phyloP scores from a whole-genome alignment of 2,113 vertebrate species.

The Laticauda laticaudata region DNA sequence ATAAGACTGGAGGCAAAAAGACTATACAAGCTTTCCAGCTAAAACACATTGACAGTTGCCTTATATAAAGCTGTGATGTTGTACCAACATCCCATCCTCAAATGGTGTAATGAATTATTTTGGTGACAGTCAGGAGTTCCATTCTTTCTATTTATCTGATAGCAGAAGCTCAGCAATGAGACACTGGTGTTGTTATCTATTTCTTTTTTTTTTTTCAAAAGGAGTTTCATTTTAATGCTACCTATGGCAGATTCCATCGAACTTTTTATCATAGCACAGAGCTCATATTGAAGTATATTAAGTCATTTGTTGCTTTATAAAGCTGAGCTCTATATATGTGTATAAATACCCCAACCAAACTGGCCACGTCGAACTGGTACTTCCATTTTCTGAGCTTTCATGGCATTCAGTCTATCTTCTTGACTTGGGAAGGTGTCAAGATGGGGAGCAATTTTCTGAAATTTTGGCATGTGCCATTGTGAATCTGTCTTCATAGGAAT shows the following conservation, averaged over 20 bases:
- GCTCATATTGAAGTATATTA: rapidly evolving
- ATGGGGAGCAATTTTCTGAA: neutral
- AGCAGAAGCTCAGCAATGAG: neutral
- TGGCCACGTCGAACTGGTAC: neutral
- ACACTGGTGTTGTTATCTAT: neutral
- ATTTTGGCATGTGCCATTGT: conserved; percentile 4
- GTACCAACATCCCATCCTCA: neutral
- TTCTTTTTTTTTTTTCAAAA: neutral
- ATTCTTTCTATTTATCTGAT: neutral
- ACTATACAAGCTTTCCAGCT: neutral
- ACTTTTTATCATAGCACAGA: neutral
- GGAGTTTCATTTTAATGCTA: neutral
- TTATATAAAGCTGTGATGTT: neutral
- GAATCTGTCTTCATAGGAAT: neutral
- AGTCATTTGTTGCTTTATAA: neutral
- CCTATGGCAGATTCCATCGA: neutral
- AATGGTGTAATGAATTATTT: neutral
- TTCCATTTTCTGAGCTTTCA: rapidly evolving
- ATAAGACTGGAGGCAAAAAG: neutral
- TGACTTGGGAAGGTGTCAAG: rapidly evolving
- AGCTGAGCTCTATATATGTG: neutral
- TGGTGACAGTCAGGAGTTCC: neutral
- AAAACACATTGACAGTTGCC: neutral
- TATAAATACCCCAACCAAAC: neutral
- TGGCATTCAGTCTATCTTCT: neutral